Percentiles rank a stretch among this genome's conserved stretches.
Evolutionary conservation across 2,888 invertebrate genomes (phyloP).

Genomic region (Phengaris arion): DNA sequence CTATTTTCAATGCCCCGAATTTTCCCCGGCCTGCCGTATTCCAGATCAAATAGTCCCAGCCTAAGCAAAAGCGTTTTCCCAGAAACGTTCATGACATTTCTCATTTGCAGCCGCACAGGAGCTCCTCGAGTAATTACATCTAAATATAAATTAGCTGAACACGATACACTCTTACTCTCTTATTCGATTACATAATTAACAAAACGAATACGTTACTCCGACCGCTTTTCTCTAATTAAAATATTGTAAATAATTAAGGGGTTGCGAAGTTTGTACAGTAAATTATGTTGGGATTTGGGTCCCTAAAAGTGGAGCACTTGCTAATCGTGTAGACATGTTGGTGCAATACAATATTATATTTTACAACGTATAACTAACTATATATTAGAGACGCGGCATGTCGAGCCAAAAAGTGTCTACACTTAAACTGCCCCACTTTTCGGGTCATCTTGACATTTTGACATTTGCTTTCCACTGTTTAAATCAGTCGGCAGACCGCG

Average conservation of each 20-base stretch:
- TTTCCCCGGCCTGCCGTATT: too few species aligned
- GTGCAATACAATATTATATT: not conserved
- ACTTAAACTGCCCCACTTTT: too few species aligned
- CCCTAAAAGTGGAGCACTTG: not conserved
- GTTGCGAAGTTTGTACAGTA: slow-evolving; percentile 24
- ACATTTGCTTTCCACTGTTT: too few species aligned
- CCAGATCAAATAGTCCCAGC: too few species aligned
- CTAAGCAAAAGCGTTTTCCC: not conserved
- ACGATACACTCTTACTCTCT: slow-evolving; percentile 37
- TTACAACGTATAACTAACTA: not conserved
- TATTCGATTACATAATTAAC: slow-evolving; percentile 40
- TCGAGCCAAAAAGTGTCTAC: too few species aligned
- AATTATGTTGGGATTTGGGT: slow-evolving; percentile 29
- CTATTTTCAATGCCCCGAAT: too few species aligned
- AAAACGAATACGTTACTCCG: slow-evolving; percentile 36
- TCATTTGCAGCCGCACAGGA: slow-evolving; percentile 26
- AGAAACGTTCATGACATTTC: slow-evolving; percentile 15
- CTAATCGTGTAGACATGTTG: not conserved
- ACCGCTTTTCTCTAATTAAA: slow-evolving; percentile 40
- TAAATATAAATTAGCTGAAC: slow-evolving; percentile 26
- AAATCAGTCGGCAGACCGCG: too few species aligned
- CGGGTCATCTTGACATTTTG: too few species aligned
- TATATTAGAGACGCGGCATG: too few species aligned
- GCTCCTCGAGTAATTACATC: not conserved
- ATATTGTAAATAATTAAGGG: slow-evolving; percentile 38